Base-by-base conservation (phyloP, 2,113 vertebrate genomes). In the Edolisoma coerulescens region DNA sequence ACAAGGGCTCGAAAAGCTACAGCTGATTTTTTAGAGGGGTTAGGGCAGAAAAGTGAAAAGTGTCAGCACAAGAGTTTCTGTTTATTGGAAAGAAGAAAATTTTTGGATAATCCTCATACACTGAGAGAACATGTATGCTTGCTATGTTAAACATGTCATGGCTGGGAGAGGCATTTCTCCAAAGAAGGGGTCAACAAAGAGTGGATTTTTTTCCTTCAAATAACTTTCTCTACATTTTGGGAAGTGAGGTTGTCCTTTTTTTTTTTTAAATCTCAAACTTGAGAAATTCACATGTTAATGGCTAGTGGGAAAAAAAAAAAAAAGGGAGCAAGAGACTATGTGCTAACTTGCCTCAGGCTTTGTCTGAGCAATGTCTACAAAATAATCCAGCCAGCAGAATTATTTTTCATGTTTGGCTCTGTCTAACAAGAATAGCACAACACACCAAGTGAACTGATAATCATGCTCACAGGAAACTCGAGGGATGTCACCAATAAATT, bases 331-430 rank as follows among this genome's bases (percentile, higher is more conserved):
- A 64, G 81, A 93, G 70, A 95, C 78, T 65, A 37, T n/a, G 86
- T 81, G 84, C 65, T 93, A 95, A 96, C 39, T 90, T 91, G 95
- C 81, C 90, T 94, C 73, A 45, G 85, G 84, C 89, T 92, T 50
- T 1, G 76, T 94, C 89, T 53, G 52, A 95, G 84, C 57, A 52
- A 24, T 8, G 44, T 59, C 89, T 95, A 87, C 57, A 95, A 87
- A 92, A 94, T 68, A 96, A 94, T 84, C 68, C 87, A 96, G 89
- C 76, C 59, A 93, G 69, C 4, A 94, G 91, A 96, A 90, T 89
- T 94, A 68, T 87, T 91, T 94, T 83, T 85, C 37, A 70, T 79
- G 67, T 77, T 77, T 82, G 67, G 81, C 52, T 95, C 85, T 82
- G 22, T 88, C 56, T 84, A 84, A 84, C 53, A 78, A 69, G 75